Percentiles rank a stretch among this genome's conserved stretches.
Conservation (phyloP, 2,888 invertebrate genomes). For the Drosophila siamana region DNA sequence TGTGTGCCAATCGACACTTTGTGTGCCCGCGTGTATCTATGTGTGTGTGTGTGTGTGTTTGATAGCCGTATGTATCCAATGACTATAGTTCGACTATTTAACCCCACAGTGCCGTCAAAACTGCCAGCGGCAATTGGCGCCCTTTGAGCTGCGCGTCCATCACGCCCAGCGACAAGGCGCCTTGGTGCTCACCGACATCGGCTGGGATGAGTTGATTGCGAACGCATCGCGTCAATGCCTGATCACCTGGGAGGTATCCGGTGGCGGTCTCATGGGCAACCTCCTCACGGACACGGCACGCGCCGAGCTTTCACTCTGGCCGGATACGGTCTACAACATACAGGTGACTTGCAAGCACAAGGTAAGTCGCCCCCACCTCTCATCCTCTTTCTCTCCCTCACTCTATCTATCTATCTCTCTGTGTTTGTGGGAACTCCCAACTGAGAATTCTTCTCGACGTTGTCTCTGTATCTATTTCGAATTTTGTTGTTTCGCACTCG, state of each 20-base stretch:
- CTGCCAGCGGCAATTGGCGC: slow-evolving; percentile 80
- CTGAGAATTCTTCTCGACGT: neutral
- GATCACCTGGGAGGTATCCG: slow-evolving; percentile 85
- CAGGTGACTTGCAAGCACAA: slow-evolving; percentile 85
- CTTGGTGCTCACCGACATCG: slow-evolving; percentile 84
- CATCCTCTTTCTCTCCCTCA: too few relatives aligned
- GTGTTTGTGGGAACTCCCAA: slow-evolving; percentile 2
- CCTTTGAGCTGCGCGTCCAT: slow-evolving; percentile 81
- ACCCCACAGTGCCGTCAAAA: slow-evolving; percentile 83
- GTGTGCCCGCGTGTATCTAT: neutral
- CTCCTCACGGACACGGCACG: slow-evolving; percentile 84
- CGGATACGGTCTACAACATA: slow-evolving; percentile 85
- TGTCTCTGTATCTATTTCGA: neutral
- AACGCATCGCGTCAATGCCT: slow-evolving; percentile 82
- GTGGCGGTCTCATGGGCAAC: slow-evolving; percentile 85
- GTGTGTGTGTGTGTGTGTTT: slow-evolving; percentile 8
- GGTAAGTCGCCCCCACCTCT: slow-evolving; percentile 67
- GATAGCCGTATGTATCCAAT: slow-evolving; percentile 14
- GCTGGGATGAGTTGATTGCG: slow-evolving; percentile 82
- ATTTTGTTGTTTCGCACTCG: neutral
- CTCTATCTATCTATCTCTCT: too few relatives aligned
- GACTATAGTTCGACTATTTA: slow-evolving; percentile 14
- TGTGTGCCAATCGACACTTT: neutral
- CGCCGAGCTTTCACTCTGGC: slow-evolving; percentile 85
- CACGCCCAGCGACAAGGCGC: slow-evolving; percentile 85